Percentiles rank a stretch among this genome's conserved stretches.
These are phyloP conservation scores for Eupithecia insigniata DNA, from an alignment of 2,888 invertebrate species.

Conservation along the genomic window DNA sequence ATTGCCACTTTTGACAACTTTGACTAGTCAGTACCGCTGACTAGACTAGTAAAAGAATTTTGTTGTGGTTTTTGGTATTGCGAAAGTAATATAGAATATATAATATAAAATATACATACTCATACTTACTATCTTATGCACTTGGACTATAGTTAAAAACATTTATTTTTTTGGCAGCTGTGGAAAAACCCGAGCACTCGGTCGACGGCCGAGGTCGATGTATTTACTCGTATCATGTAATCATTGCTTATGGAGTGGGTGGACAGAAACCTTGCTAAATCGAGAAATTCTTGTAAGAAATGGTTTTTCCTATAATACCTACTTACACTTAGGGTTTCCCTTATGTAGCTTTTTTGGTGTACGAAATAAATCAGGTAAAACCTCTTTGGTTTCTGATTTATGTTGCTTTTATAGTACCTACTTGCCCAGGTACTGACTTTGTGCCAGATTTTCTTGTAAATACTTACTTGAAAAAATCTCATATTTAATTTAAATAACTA, in stretches of 20 bases:
- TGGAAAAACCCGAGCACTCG: not conserved
- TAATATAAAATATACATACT: too few species aligned
- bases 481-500: too few species aligned
- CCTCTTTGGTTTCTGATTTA: constrained; percentile 4
- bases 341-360: not conserved
- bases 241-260: not conserved
- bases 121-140: too few species aligned
- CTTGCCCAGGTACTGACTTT: not conserved
- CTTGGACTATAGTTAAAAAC: not conserved
- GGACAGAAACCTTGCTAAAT: not conserved
- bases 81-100: too few species aligned
- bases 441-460: not conserved
- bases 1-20: too few species aligned
- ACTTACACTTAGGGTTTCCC: not conserved
- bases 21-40: too few species aligned
- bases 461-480: not conserved
- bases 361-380: not conserved
- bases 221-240: not conserved
- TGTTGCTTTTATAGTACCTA: not conserved
- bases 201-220: not conserved
- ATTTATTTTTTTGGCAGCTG: not conserved
- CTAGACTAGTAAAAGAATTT: too few species aligned
- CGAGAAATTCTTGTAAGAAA: constrained; percentile 11
- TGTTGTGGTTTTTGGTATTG: too few species aligned
- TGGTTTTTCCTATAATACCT: constrained; percentile 4